Conservation (phyloP, 2,113 vertebrate genomes). For the Brevimyrus niger region DNA sequence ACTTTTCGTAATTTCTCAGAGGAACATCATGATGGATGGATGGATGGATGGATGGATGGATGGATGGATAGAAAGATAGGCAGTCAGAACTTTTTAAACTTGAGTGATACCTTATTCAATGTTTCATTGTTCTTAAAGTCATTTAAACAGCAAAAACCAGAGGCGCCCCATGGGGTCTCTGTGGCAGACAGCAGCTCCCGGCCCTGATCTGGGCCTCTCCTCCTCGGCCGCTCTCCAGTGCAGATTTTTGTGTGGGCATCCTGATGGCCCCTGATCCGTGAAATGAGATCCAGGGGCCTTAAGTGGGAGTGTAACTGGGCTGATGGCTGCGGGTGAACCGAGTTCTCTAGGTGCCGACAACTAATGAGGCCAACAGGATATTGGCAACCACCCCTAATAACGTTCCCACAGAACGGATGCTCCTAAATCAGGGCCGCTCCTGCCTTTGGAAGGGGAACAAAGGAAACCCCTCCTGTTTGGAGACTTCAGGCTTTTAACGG, state of each 20-base stretch:
- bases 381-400: not conserved
- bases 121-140: not conserved
- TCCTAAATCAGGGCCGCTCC: not conserved
- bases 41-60: too few species aligned
- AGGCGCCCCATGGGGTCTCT: not conserved
- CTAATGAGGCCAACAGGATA: conserved; percentile 17
- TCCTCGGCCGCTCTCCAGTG: not conserved
- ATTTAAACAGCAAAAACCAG: not conserved
- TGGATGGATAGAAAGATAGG: not conserved
- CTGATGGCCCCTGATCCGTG: conserved; percentile 51
- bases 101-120: not conserved
- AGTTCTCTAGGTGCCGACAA: conserved; percentile 40
- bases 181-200: not conserved
- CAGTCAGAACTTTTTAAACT: not conserved
- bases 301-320: conserved; percentile 42
- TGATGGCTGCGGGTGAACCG: conserved; percentile 43
- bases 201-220: not conserved
- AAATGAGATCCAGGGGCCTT: conserved; percentile 51
- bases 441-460: not conserved
- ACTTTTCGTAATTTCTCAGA: too few species aligned
- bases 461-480: not conserved
- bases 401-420: not conserved
- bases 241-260: conserved; percentile 24
- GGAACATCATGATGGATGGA: too few species aligned
- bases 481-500: not conserved